Base-by-base conservation (phyloP, 2,888 invertebrate species). In the Pollenia amentaria region DNA sequence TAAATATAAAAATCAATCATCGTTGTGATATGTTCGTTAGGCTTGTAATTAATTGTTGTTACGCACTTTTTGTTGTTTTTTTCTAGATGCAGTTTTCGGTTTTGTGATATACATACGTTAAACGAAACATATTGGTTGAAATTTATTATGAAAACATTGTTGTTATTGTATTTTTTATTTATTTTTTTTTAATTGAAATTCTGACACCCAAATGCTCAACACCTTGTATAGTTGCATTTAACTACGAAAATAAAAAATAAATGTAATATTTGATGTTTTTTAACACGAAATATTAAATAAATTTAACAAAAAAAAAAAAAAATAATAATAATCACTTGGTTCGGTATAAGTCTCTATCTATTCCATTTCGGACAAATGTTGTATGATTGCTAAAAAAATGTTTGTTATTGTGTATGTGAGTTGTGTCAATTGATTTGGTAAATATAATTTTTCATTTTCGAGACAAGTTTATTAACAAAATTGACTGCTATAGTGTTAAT, bases 41-140 rank as follows among this genome's bases (percentile, higher is more conserved):
- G 88, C 83, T 84, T 88, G 70, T 84, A 86, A 88, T 88, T 88
- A 88, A 86, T 88, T 86, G 85, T 29, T 84, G 88, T 84, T 85
- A 85, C 82, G 79, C 80, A 77, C 85, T 78, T 81, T 75, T 57
- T 82, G 67, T 53, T 78, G 70, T 42, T 73, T 29, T 73, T 53
- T 72, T 83, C 18, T 16, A 21, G 75, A 72, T 76, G 70, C 12
- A 75, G 64, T 76, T 55, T 77, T 72, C 40, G 42, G 38, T 64
- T 67, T 53, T 29, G 21, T 55, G 78, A 40, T 80, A 57, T 18
- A 65, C 40, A 72, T 65, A 42, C 44, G 46, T 38, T 65, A 64
- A 55, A 65, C 70, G 29, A 73, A 44, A 64, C 51, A 46, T 64
- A 73, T 76, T 79, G 46, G 29, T 57, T 73, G 64, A 65, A 55